These are phyloP conservation scores for Oscheius sp. DNA, from an alignment of 2,888 invertebrate species.

Conservation along the genomic window DNA sequence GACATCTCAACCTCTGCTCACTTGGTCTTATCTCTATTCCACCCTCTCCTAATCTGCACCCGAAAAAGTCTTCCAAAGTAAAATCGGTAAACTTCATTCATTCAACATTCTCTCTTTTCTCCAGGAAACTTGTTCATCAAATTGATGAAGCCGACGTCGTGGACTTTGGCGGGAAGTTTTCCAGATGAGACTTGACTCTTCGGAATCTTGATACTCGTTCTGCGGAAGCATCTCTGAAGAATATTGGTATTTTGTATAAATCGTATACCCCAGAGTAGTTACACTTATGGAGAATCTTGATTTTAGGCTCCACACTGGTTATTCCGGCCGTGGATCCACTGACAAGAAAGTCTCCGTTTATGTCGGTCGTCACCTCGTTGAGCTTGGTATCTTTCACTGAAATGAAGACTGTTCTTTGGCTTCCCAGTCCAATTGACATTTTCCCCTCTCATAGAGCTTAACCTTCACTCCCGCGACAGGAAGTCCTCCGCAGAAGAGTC, in stretches of 20 bases:
- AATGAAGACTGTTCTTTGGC: not conserved
- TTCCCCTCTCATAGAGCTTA: slow-evolving; percentile 30
- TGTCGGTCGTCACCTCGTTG: slow-evolving; percentile 10
- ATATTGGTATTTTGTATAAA: not conserved
- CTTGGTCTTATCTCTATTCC: no score
- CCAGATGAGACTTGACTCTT: slow-evolving; percentile 52
- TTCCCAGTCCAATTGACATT: slow-evolving; percentile 3
- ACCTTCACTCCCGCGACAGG: slow-evolving; percentile 26
- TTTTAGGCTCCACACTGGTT: slow-evolving; percentile 53
- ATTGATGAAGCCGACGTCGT: slow-evolving; percentile 61
- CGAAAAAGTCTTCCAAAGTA: no score
- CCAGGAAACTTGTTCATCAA: slow-evolving; percentile 64
- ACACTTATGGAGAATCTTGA: slow-evolving; percentile 41
- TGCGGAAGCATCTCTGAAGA: slow-evolving; percentile 47
- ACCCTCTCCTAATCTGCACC: no score
- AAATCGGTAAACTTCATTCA: slow-evolving; percentile 49
- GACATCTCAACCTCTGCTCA: no score
- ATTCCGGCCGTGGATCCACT: slow-evolving; percentile 25
- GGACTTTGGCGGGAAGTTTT: slow-evolving; percentile 42
- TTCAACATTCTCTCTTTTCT: slow-evolving; percentile 60
- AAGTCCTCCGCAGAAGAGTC: slow-evolving; percentile 10
- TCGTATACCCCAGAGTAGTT: slow-evolving; percentile 19
- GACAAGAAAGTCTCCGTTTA: slow-evolving; percentile 28
- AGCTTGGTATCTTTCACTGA: slow-evolving; percentile 27
- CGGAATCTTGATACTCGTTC: slow-evolving; percentile 57